A percentile compares a stretch with the other conserved stretches of the same genome.
These are phyloP conservation scores for Coelinius sp. DNA, from an alignment of 2,888 invertebrate genomes.

Conservation along the genomic window DNA sequence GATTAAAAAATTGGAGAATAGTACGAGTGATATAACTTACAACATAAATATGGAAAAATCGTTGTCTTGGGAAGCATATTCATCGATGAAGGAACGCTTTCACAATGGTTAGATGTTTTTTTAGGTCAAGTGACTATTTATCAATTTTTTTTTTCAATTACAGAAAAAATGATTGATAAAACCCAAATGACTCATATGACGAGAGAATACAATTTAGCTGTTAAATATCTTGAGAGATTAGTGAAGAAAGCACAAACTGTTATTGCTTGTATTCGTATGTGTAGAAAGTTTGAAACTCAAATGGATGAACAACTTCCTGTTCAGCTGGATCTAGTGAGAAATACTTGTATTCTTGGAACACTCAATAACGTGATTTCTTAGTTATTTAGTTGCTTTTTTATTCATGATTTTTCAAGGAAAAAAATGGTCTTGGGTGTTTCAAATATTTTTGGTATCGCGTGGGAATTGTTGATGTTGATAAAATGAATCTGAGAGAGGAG, in stretches of 20 bases:
- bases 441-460: constrained; percentile 57
- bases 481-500: constrained; percentile 46
- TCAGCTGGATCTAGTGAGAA: not conserved
- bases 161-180: constrained; percentile 55
- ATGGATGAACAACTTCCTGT: constrained; percentile 54
- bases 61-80: constrained; percentile 52
- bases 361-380: not conserved
- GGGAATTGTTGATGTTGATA: constrained; percentile 45
- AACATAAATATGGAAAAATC: constrained; percentile 50
- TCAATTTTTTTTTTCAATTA: constrained; percentile 6
- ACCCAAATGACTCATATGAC: constrained; percentile 49
- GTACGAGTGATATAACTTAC: constrained; percentile 39
- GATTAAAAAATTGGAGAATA: constrained; percentile 36
- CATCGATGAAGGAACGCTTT: constrained; percentile 50
- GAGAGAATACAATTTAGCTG: constrained; percentile 51
- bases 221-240: constrained; percentile 47
- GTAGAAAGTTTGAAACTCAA: constrained; percentile 59
- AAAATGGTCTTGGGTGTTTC: constrained; percentile 43
- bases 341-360: constrained; percentile 3
- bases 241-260: constrained; percentile 53
- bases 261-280: constrained; percentile 52
- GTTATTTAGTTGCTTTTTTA: too few species aligned
- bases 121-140: not conserved
- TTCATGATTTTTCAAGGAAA: constrained; percentile 38
- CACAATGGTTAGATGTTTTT: constrained; percentile 48